These are phyloP conservation scores for Selene dorsalis DNA, from an alignment of 2,797 vertebrate genomes.

Conservation along the genomic window DNA sequence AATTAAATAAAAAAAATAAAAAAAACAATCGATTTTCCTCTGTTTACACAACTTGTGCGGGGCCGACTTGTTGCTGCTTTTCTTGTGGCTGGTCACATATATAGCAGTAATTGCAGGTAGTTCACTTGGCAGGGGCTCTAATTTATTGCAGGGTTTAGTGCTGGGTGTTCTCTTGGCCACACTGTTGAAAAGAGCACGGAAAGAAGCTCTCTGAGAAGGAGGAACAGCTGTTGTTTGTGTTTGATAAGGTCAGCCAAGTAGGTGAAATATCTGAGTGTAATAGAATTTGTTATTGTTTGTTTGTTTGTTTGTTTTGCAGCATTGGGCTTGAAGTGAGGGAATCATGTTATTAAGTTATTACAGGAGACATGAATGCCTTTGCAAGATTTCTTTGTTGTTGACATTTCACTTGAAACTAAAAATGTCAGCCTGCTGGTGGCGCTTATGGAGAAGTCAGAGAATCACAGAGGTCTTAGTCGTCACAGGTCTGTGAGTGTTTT, in stretches of 20 bases:
- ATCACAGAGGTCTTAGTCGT: too few relatives aligned
- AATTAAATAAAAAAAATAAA: too few relatives aligned
- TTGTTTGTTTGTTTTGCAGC: background rate
- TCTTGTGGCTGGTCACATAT: background rate
- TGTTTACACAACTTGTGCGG: too few relatives aligned
- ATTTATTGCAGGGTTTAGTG: conserved; percentile 6
- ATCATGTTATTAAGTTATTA: background rate
- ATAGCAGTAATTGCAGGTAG: background rate
- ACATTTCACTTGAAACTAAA: background rate
- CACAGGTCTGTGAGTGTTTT: too few relatives aligned
- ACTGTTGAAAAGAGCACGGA: too few relatives aligned
- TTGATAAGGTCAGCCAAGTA: conserved; percentile 16
- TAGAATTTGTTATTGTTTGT: background rate
- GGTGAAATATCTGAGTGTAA: background rate
- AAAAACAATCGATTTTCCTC: too few relatives aligned
- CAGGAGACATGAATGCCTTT: too few relatives aligned
- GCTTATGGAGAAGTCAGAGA: background rate
- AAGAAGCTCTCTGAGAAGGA: conserved; percentile 18
- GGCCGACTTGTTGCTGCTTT: too few relatives aligned
- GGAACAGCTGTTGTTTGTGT: conserved; percentile 24
- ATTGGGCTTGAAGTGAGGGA: background rate
- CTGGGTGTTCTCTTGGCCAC: conserved; percentile 13
- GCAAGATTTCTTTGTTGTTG: background rate
- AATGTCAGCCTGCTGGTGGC: too few relatives aligned
- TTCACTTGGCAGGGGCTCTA: background rate